Evolutionary conservation across 2,113 vertebrate genomes (phyloP).

Genomic region (Semicossyphus pulcher): DNA sequence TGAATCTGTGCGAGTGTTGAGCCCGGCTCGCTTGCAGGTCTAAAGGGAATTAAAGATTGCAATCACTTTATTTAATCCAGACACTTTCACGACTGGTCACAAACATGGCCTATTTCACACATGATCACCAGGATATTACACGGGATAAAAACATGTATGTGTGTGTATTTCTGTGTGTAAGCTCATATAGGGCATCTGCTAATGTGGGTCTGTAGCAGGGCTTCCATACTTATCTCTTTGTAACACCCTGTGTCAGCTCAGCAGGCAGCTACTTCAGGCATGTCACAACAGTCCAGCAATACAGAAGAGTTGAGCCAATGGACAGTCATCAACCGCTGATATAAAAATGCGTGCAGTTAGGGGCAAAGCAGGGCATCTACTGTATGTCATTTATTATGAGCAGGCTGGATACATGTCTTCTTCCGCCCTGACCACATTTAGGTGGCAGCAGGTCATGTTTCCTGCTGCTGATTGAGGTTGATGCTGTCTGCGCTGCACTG

Average conservation of each 20-base stretch:
- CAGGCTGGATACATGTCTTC: conserved; percentile 25
- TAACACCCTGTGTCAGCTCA: conserved; percentile 34
- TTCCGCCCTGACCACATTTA: conserved; percentile 18
- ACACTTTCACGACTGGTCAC: conserved; percentile 40
- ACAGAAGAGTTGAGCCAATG: too few species aligned
- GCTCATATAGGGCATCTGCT: conserved; percentile 24
- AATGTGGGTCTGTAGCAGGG: conserved; percentile 24
- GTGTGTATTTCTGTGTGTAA: conserved; percentile 11
- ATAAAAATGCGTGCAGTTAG: too few species aligned
- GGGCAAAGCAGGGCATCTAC: background rate
- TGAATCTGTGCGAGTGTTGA: conserved; percentile 33
- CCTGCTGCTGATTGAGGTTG: conserved; percentile 2
- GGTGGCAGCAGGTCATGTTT: conserved; percentile 27
- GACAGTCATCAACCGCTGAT: too few species aligned
- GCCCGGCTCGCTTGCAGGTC: conserved; percentile 30
- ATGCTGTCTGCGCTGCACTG: conserved; percentile 32
- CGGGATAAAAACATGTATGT: background rate
- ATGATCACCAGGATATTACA: conserved; percentile 12
- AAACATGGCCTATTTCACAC: conserved; percentile 51
- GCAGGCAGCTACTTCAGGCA: conserved; percentile 42
- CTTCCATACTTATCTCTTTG: conserved; percentile 48
- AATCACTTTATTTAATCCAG: conserved; percentile 62
- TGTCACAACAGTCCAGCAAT: conserved; percentile 10
- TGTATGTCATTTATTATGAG: conserved; percentile 15
- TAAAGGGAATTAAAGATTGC: conserved; percentile 30